phyloP scores from a whole-genome alignment of 1,140 invertebrate genomes.

The Hylyphantes graminicola region DNA sequence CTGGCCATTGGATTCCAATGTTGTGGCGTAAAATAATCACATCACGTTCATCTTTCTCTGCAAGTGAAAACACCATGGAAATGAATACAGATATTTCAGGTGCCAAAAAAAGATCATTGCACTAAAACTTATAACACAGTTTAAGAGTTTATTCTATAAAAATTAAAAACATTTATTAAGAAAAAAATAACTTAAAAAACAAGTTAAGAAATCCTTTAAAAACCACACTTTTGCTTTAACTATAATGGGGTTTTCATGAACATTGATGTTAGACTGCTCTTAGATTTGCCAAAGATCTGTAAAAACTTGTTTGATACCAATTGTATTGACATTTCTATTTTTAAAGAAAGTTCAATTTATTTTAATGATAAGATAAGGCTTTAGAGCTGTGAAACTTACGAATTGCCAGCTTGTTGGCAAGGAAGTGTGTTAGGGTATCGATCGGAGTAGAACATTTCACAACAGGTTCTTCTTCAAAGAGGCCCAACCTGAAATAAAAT shows the following conservation, averaged over 20 bases:
- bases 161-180: no score
- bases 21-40: constrained; percentile 94
- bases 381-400: constrained; percentile 72
- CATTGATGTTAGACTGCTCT: no score
- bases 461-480: constrained; percentile 84
- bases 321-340: not conserved
- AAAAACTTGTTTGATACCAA: no score
- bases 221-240: no score
- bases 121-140: no score
- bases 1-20: constrained; percentile 90
- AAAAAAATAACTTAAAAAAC: no score
- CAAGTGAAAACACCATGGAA: constrained; percentile 49
- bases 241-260: no score
- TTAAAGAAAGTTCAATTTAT: not conserved
- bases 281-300: no score
- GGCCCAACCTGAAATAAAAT: constrained; percentile 75
- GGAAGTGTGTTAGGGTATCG: constrained; percentile 88
- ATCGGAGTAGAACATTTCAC: constrained; percentile 87
- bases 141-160: no score
- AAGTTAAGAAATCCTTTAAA: no score
- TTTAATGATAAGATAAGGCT: constrained; percentile 15
- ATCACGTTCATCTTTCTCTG: constrained; percentile 87
- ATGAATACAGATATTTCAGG: not conserved
- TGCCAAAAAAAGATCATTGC: not conserved
- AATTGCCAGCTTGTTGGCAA: constrained; percentile 86